Base-by-base conservation (phyloP, 1,140 invertebrate genomes). In the Danaus melanippus region DNA sequence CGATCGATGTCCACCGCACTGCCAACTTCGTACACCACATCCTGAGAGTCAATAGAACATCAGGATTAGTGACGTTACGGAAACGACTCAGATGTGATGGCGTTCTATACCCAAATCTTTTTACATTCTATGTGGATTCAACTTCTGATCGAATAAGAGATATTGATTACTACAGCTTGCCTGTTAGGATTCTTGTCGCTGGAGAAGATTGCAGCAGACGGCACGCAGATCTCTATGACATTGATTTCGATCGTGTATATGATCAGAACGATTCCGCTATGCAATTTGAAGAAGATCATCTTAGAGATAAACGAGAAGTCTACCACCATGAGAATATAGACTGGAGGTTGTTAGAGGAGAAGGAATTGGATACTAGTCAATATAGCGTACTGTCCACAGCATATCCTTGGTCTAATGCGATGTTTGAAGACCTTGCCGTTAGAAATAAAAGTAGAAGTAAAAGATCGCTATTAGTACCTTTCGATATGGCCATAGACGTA, bases 111-210 rank as follows among this genome's bases (percentile, higher is more conserved):
- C 93, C 94, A 0, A 92, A 94, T 64, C 88, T 96, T 11, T 95
- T 96, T 79, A 95, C 94, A 5, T 90, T 95, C 63, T 94, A 95
- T 82, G 91, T 96, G 54, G 95, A 96, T 71, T 95, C 94, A 10
- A 93, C 92, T 17, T 93, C 94, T 42, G 93, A 93, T 65, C 88
- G 92, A 44, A 88, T 94, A 39, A 89, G 91, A 5, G 94, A 93
- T 52, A 91, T 96, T 44, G 93, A 96, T 67, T 96, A 95, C 69
- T 95, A 94, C 68, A 95, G 94, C 62, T 75, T 95, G 45, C 94
- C 94, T 0, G 79, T 96, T 17, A 86, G 94, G 52, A 90, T 96
- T 46, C 87, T 95, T 50, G 91, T 96, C 12, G 90, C 91, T n/a
- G 94, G 94, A 2, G 87, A 90, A 53, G 89, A 90, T 54, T 96